Evolutionary conservation across 2,888 invertebrate species (phyloP).

Genomic region (Leptothorax acervorum): DNA sequence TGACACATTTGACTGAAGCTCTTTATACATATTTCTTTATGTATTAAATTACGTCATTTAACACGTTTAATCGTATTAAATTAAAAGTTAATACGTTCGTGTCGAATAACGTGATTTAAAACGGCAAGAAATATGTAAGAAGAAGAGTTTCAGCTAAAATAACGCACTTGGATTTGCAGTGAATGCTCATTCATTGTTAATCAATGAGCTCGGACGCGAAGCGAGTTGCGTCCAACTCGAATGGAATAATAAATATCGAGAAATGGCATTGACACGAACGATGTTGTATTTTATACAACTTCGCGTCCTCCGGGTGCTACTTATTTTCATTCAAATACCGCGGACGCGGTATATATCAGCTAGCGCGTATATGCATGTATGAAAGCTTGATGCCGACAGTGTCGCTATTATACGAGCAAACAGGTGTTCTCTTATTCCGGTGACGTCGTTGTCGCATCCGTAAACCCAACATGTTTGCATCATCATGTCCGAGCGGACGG

Average conservation of each 20-base stretch:
- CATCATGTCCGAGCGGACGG: slow-evolving; percentile 11
- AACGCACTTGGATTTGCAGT: no score
- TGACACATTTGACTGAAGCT: no score
- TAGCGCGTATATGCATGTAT: slow-evolving; percentile 11
- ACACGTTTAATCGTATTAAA: no score
- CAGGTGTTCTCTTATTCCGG: slow-evolving; percentile 51
- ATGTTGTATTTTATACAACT: slow-evolving; percentile 25
- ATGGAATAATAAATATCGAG: slow-evolving; percentile 42
- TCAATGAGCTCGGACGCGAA: slow-evolving; percentile 31
- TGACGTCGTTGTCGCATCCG: slow-evolving; percentile 46
- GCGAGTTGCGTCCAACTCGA: not conserved
- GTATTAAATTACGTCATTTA: no score
- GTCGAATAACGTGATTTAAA: no score
- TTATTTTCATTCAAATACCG: slow-evolving; percentile 46
- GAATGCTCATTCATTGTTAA: slow-evolving; percentile 33
- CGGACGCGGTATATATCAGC: slow-evolving; percentile 18
- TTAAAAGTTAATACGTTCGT: no score
- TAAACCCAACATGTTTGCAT: slow-evolving; percentile 27
- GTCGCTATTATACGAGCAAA: slow-evolving; percentile 45
- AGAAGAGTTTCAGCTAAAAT: no score
- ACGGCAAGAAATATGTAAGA: no score
- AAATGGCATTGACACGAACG: slow-evolving; percentile 24
- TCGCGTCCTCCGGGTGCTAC: slow-evolving; percentile 3
- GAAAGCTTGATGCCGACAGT: slow-evolving; percentile 19
- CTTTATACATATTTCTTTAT: no score